Evolutionary conservation across 2,888 invertebrate species (phyloP), one percentile per base, ranked within the genome.

Genomic region (Choristoneura rosaceana): DNA sequence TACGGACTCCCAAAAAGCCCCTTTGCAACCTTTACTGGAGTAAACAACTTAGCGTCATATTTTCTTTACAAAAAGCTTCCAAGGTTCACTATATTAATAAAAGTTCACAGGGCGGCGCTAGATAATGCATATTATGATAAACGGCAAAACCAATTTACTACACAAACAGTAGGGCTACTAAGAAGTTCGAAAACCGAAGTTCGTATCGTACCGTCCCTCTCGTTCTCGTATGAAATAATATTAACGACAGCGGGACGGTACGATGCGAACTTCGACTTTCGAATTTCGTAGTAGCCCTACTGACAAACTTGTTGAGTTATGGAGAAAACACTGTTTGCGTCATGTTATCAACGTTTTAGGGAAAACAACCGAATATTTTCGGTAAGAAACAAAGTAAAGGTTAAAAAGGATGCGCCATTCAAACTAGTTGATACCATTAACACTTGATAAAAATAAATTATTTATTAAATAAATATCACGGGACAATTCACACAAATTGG

Each of bases 51-150:
- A 4, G 50, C 50, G 7, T 15, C 8, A 52, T 52, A 52, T 52
- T 52, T 52, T 52, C 50, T 52, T 52, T 17, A 52, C 50, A 14
- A 17, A 15, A 52, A 52, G 50, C 50, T 52, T 17, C 15, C 50
- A 17, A 7, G 17, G 50, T 17, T 52, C 15, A 52, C 50, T 52
- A 52, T 52, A 2, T 52, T 52, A 52, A 17, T 52, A 17, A 17
- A 17, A 52, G 50, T 52, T 17, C 9, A 52, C 50, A 15, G 17
- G 8, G 50, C 8, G 3, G 15, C 15, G n/a, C 14, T 25, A 1
- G 50, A 15, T 15, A 52, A 15, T 52, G 50, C 50, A 17, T 17
- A 17, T 50, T 50, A 50, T 50, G 50, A 50, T 50, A 52, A 52
- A 17, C 50, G 50, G 17, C 50, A 52, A 17, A 52, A 52, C 15